Percentiles rank a stretch among this genome's conserved stretches.
Conservation (phyloP, 2,888 invertebrate genomes). For the Eustalomyia histrio region DNA sequence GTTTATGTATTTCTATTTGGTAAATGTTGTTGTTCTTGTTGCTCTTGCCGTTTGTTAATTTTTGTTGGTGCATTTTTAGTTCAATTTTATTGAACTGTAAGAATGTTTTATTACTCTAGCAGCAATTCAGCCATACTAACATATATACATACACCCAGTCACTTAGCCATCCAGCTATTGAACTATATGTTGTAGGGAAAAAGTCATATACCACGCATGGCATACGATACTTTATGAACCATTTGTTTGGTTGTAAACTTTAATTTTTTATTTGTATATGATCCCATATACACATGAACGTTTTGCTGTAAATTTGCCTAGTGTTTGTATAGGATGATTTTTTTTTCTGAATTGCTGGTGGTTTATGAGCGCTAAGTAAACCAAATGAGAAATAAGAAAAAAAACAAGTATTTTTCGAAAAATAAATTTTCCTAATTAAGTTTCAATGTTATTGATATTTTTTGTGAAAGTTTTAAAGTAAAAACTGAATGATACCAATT, state of each 20-base stretch:
- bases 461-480: constrained; percentile 32
- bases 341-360: constrained; percentile 24
- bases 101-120: constrained; percentile 56
- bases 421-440: constrained; percentile 16
- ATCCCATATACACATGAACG: constrained; percentile 10
- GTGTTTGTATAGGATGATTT: constrained; percentile 30
- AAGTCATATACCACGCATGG: constrained; percentile 46
- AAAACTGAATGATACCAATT: constrained; percentile 30
- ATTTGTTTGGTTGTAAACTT: constrained; percentile 42
- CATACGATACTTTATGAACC: constrained; percentile 54
- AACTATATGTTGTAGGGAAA: neutral
- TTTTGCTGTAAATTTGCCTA: constrained; percentile 37
- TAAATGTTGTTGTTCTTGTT: constrained; percentile 24
- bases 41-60: constrained; percentile 23
- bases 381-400: neutral
- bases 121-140: neutral
- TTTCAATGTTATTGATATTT: constrained; percentile 48
- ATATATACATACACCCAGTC: neutral
- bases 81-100: constrained; percentile 53
- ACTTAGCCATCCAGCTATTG: constrained; percentile 8
- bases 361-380: constrained; percentile 16
- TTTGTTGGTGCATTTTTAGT: constrained; percentile 31
- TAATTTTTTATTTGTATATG: constrained; percentile 26
- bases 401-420: neutral
- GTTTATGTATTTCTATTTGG: constrained; percentile 40